Percentiles rank a stretch among this genome's conserved stretches.
phyloP scores from a whole-genome alignment of 2,888 invertebrate species.

The Automeris io region DNA sequence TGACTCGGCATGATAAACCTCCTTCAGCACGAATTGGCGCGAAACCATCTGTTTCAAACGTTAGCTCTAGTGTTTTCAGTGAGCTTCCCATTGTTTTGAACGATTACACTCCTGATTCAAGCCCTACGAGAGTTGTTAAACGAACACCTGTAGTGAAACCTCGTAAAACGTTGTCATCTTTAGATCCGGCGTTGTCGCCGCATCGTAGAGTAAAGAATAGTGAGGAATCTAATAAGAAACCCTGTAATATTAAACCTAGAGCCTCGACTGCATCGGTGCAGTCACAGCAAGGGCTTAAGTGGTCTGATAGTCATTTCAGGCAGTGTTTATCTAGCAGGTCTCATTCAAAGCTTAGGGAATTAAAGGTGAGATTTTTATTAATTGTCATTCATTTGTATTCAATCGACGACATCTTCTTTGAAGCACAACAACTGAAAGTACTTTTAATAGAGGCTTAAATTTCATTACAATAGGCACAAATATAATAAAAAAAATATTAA shows the following conservation, averaged over 20 bases:
- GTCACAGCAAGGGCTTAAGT: constrained; percentile 25
- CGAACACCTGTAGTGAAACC: constrained; percentile 49
- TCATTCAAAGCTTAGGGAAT: constrained; percentile 47
- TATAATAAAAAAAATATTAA: too few relatives aligned
- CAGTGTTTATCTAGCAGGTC: constrained; percentile 52
- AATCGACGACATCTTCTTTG: background rate
- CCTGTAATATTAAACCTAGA: constrained; percentile 22
- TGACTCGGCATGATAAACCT: constrained; percentile 48
- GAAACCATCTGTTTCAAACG: constrained; percentile 50
- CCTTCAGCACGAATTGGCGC: constrained; percentile 48
- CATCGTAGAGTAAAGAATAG: constrained; percentile 23
- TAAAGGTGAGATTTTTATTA: constrained; percentile 40
- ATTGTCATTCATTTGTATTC: background rate
- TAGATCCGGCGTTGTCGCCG: constrained; percentile 45
- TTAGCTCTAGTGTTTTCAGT: constrained; percentile 40
- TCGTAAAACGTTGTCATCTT: constrained; percentile 50
- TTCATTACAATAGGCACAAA: too few relatives aligned
- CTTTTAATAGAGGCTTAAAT: too few relatives aligned
- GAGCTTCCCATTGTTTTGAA: constrained; percentile 57
- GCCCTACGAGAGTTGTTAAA: constrained; percentile 25
- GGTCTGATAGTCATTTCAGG: constrained; percentile 38
- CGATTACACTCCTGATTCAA: constrained; percentile 41
- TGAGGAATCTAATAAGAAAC: constrained; percentile 19
- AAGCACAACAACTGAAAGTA: too few relatives aligned
- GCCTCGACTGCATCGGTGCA: constrained; percentile 43